phyloP scores from a whole-genome alignment of 2,888 invertebrate species.

The Drosophila dives region DNA sequence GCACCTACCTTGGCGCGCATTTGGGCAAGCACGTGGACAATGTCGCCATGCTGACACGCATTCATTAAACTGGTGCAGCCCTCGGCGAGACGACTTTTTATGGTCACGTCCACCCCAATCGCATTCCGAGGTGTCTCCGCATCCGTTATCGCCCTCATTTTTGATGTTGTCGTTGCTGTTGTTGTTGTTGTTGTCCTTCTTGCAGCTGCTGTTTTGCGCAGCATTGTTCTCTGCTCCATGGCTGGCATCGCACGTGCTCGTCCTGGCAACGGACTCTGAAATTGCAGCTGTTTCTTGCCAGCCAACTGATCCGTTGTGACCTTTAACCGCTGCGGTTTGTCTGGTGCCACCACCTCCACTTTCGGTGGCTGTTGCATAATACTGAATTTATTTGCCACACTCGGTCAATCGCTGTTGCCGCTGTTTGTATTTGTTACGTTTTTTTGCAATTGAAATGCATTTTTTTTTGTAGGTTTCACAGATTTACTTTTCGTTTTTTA shows the following conservation, averaged over 20 bases:
- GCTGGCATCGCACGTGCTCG: conserved; percentile 45
- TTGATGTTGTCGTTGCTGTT: conserved; percentile 26
- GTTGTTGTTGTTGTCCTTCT: conserved; percentile 16
- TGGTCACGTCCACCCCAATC: conserved; percentile 35
- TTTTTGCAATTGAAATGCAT: conserved; percentile 46
- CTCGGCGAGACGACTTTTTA: conserved; percentile 85
- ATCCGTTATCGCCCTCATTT: conserved; percentile 12
- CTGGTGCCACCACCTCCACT: conserved; percentile 44
- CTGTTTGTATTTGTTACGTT: conserved; percentile 33
- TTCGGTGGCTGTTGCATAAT: conserved; percentile 61
- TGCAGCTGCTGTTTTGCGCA: conserved; percentile 24
- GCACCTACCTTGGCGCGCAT: conserved; percentile 90
- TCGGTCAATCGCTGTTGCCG: conserved; percentile 17
- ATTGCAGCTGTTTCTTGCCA: conserved; percentile 78
- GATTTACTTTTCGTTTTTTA: conserved; percentile 13
- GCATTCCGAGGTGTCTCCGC: conserved; percentile 26
- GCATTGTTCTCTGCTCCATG: conserved; percentile 8
- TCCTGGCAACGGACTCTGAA: conserved; percentile 75
- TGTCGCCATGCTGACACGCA: conserved; percentile 95
- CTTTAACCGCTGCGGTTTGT: conserved; percentile 59
- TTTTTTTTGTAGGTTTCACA: conserved; percentile 34
- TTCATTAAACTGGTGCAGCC: conserved; percentile 96
- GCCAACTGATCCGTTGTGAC: conserved; percentile 13
- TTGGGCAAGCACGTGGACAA: conserved; percentile 90
- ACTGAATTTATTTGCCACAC: conserved; percentile 21